Evolutionary conservation across 2,888 invertebrate species (phyloP).

Genomic region (Morpho deidamia): DNA sequence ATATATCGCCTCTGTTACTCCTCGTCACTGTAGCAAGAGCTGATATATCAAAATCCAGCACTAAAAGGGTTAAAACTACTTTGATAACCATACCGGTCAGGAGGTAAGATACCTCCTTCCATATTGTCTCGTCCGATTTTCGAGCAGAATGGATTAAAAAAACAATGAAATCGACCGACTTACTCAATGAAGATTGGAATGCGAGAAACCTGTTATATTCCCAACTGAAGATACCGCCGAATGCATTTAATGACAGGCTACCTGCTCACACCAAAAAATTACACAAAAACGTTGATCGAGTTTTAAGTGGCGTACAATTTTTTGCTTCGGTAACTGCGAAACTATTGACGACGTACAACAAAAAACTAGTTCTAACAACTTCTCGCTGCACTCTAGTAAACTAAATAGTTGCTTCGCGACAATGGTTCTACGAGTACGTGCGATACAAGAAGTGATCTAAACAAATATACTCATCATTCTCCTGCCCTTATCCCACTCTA

Average conservation of each 20-base stretch:
- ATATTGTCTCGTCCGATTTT: neutral
- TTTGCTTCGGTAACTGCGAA: neutral
- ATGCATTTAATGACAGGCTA: conserved; percentile 1
- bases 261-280: neutral
- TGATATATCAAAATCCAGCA: no score
- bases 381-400: no score
- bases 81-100: neutral
- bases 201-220: neutral
- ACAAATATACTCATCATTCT: no score
- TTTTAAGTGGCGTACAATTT: neutral
- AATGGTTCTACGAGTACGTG: no score
- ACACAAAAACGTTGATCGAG: conserved; percentile 2
- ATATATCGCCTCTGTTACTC: no score
- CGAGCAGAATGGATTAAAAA: no score
- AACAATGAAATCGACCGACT: no score
- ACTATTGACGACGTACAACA: neutral
- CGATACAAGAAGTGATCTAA: no score
- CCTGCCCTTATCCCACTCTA: no score
- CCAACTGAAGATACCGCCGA: neutral
- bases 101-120: neutral
- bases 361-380: no score
- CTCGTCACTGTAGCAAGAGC: no score
- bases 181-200: neutral
- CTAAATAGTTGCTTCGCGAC: no score
- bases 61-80: neutral